Conservation (phyloP, 2,113 vertebrate species). For the Stictonetta naevosa region DNA sequence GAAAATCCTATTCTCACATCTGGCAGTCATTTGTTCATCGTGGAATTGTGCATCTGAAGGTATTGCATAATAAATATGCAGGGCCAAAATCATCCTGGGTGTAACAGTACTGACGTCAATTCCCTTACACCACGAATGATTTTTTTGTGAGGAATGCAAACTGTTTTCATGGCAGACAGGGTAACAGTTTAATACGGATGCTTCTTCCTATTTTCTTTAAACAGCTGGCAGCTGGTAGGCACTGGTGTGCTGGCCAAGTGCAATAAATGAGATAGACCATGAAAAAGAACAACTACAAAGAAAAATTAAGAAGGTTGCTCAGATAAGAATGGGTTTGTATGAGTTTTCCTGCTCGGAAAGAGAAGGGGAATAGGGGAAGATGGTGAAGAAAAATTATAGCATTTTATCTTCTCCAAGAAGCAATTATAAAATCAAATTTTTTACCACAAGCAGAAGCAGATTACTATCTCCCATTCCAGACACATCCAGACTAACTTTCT, state of each 20-base stretch:
- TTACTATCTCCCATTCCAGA: not conserved
- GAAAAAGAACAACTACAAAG: not conserved
- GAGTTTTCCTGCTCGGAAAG: not conserved
- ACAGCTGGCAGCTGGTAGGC: slow-evolving; percentile 58
- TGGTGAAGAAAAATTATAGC: not conserved
- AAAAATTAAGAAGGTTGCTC: not conserved
- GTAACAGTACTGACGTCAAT: slow-evolving; percentile 66
- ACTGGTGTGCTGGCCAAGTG: not conserved
- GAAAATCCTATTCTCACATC: slow-evolving; percentile 47
- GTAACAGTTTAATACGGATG: not conserved
- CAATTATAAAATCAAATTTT: not conserved
- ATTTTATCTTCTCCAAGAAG: not conserved
- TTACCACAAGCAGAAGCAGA: not conserved
- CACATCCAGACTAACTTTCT: not conserved
- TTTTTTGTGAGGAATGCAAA: slow-evolving; percentile 59
- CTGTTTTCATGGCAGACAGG: slow-evolving; percentile 49
- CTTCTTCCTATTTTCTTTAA: slow-evolving; percentile 39
- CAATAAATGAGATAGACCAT: slow-evolving; percentile 1
- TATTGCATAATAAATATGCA: slow-evolving; percentile 60
- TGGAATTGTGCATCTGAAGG: slow-evolving; percentile 61
- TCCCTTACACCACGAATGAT: slow-evolving; percentile 37
- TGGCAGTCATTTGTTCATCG: slow-evolving; percentile 70
- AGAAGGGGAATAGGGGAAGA: not conserved
- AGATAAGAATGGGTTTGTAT: not conserved
- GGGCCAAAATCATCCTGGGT: slow-evolving; percentile 63